These are phyloP conservation scores for Blastobasis lacticolella DNA, from an alignment of 2,888 invertebrate species.

Conservation along the genomic window DNA sequence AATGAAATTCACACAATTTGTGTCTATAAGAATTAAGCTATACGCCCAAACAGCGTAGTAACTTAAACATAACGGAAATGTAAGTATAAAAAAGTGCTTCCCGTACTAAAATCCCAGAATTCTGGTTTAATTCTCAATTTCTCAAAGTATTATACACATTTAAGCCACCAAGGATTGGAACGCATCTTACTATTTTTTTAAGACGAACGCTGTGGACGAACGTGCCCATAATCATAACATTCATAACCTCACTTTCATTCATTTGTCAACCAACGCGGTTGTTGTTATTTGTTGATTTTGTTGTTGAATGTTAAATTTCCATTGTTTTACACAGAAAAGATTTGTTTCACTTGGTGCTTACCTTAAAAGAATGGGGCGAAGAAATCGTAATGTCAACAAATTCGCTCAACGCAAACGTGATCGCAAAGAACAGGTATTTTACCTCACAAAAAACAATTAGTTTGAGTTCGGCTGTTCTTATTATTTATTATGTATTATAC, in stretches of 20 bases:
- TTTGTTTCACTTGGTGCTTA: conserved; percentile 48
- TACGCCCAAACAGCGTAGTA: no score
- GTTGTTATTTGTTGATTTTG: neutral
- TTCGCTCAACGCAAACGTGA: conserved; percentile 77
- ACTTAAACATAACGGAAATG: no score
- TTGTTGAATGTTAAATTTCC: conserved; percentile 20
- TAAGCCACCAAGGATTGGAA: neutral
- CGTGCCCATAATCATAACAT: no score
- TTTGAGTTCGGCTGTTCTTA: no score
- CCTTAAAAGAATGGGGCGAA: conserved; percentile 53
- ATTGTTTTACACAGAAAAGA: conserved; percentile 32
- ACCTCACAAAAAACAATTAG: conserved; percentile 3
- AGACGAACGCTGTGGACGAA: no score
- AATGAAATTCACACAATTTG: no score
- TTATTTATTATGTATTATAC: neutral
- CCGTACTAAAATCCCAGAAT: no score
- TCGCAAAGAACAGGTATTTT: conserved; percentile 56
- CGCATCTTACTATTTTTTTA: neutral
- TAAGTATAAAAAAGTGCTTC: no score
- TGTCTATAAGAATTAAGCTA: no score
- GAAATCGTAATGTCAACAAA: conserved; percentile 65
- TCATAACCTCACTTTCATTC: neutral
- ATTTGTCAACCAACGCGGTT: neutral
- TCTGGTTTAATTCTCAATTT: no score
- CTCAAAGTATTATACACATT: no score